phyloP scores from a whole-genome alignment of 1,140 invertebrate genomes.

The Triops cancriformis region DNA sequence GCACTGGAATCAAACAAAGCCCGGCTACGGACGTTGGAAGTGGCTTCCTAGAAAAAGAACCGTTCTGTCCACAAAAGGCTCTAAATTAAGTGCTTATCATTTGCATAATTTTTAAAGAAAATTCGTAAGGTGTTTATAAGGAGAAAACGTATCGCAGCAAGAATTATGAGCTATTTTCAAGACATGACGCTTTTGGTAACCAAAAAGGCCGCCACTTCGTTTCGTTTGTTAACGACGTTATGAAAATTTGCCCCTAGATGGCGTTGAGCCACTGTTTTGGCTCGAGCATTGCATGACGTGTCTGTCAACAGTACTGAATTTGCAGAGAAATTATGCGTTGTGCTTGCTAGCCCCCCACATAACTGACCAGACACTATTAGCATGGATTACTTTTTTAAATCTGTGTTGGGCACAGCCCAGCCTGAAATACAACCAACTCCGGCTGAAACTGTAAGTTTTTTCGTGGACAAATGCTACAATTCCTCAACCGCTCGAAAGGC shows the following conservation, averaged over 20 bases:
- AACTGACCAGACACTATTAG: not conserved
- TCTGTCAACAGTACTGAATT: not conserved
- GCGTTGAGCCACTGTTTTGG: not conserved
- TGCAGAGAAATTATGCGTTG: not conserved
- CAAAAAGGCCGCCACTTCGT: too few relatives aligned
- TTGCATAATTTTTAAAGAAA: too few relatives aligned
- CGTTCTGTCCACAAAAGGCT: not conserved
- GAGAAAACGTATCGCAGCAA: too few relatives aligned
- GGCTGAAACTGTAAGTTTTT: conserved; percentile 21
- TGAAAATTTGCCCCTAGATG: not conserved
- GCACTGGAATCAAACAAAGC: not conserved
- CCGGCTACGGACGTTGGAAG: not conserved
- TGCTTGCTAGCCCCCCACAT: not conserved
- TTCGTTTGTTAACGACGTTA: too few relatives aligned
- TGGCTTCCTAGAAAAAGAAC: not conserved
- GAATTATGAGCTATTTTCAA: too few relatives aligned
- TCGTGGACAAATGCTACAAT: too few relatives aligned
- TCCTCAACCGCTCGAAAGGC: too few relatives aligned
- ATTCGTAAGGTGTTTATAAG: too few relatives aligned
- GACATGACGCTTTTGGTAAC: too few relatives aligned
- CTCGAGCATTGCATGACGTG: not conserved
- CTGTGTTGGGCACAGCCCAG: conserved; percentile 6
- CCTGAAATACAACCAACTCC: conserved; percentile 15
- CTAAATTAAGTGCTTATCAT: not conserved
- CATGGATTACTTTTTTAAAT: conserved; percentile 25